These are phyloP conservation scores for Megaceryle torquata DNA, from an alignment of 2,113 vertebrate species.

Conservation along the genomic window DNA sequence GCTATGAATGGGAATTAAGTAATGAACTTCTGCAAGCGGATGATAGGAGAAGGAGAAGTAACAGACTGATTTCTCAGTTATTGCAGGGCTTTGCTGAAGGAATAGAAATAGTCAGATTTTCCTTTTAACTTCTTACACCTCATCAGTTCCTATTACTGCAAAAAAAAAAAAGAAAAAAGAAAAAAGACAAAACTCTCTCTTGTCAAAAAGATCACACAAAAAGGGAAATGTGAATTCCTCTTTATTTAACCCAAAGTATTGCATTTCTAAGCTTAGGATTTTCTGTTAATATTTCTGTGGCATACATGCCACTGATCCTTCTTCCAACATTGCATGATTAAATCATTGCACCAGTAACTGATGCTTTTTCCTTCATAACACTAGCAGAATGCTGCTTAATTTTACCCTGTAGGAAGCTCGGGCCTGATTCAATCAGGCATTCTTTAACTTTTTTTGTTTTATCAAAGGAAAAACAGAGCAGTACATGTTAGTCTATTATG, in stretches of 20 bases:
- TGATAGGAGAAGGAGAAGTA: conserved; percentile 22
- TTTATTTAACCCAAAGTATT: background rate
- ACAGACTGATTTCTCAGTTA: conserved; percentile 31
- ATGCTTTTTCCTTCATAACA: conserved; percentile 56
- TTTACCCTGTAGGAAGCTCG: conserved; percentile 53
- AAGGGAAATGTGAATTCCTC: background rate
- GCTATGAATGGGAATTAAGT: conserved; percentile 51
- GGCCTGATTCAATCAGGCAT: conserved; percentile 52
- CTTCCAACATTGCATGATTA: background rate
- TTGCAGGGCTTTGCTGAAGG: background rate
- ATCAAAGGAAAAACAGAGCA: conserved; percentile 33
- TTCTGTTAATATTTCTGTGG: background rate
- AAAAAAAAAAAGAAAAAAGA: background rate
- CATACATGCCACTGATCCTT: background rate
- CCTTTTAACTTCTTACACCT: background rate
- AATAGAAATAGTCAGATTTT: background rate
- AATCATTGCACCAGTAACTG: conserved; percentile 29
- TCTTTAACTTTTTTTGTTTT: conserved; percentile 22
- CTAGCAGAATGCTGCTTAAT: conserved; percentile 58
- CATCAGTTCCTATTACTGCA: background rate
- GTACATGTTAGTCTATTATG: conserved; percentile 20
- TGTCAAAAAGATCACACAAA: conserved; percentile 17
- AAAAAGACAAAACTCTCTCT: background rate
- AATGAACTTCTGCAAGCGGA: conserved; percentile 1
- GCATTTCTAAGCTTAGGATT: background rate